Conservation (phyloP, 2,888 invertebrate species). For the Tineola bisselliella region DNA sequence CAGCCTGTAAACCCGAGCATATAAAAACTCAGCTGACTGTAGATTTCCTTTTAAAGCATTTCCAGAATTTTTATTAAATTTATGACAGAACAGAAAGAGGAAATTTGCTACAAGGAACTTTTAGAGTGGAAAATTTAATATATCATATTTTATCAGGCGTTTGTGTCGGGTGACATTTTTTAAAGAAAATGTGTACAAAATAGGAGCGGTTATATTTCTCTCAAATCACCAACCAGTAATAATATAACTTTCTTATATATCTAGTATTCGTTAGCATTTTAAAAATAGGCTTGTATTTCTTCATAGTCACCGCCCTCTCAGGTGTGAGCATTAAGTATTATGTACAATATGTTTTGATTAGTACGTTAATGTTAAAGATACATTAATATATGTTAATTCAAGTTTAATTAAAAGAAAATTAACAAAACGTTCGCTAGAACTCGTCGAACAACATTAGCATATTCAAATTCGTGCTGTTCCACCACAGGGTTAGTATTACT, state of each 20-base stretch:
- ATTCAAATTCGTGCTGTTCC: background rate
- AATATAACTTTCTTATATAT: too few species aligned
- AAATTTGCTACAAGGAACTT: background rate
- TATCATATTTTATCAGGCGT: background rate
- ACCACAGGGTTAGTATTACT: background rate
- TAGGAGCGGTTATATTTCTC: too few species aligned
- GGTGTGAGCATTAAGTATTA: too few species aligned
- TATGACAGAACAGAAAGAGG: constrained; percentile 3
- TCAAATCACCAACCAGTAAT: too few species aligned
- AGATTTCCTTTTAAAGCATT: background rate
- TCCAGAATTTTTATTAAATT: background rate
- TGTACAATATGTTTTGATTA: too few species aligned
- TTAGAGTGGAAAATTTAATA: background rate
- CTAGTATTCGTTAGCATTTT: too few species aligned
- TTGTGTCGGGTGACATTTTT: background rate
- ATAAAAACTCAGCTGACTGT: constrained; percentile 5
- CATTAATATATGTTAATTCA: background rate
- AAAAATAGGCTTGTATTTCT: too few species aligned
- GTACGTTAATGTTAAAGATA: too few species aligned
- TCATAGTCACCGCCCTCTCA: too few species aligned
- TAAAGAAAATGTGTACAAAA: too few species aligned
- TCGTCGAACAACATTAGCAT: background rate
- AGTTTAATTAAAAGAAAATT: background rate
- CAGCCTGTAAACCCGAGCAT: constrained; percentile 31
- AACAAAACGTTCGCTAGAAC: background rate